These are phyloP conservation scores for Heliconius himera DNA, from an alignment of 1,140 invertebrate species.

Conservation along the genomic window DNA sequence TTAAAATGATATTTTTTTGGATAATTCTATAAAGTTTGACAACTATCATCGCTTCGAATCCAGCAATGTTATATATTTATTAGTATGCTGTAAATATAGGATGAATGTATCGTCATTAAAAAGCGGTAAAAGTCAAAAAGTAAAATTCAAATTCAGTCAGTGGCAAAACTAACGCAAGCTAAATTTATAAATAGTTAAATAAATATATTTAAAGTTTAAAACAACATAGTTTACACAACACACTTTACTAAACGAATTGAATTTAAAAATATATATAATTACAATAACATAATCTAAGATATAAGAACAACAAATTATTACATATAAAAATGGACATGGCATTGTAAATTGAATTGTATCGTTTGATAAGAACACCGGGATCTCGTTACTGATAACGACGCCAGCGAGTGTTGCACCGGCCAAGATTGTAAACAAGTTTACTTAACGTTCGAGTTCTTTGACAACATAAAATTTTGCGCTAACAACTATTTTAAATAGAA, in stretches of 20 bases:
- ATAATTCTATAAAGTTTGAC: too few relatives aligned
- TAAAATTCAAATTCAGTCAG: neutral
- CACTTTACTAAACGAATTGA: neutral
- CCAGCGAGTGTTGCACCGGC: neutral
- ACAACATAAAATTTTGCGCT: neutral
- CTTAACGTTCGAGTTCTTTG: neutral
- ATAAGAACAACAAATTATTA: neutral
- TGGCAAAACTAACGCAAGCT: neutral
- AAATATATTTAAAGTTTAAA: neutral
- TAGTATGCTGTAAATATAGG: neutral
- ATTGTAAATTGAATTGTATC: constrained; percentile 27
- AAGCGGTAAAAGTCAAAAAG: neutral
- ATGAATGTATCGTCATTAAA: neutral
- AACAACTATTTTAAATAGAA: neutral
- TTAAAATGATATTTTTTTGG: too few relatives aligned
- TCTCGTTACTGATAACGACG: constrained; percentile 2
- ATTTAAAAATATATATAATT: too few relatives aligned
- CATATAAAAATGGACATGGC: constrained; percentile 11
- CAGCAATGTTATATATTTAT: neutral
- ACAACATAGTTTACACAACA: neutral
- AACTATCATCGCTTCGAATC: too few relatives aligned
- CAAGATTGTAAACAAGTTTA: neutral
- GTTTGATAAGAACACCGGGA: constrained; percentile 23
- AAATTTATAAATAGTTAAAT: neutral
- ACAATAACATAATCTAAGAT: too few relatives aligned